phyloP scores from a whole-genome alignment of 2,888 invertebrate species.

The Notodonta dromedarius region DNA sequence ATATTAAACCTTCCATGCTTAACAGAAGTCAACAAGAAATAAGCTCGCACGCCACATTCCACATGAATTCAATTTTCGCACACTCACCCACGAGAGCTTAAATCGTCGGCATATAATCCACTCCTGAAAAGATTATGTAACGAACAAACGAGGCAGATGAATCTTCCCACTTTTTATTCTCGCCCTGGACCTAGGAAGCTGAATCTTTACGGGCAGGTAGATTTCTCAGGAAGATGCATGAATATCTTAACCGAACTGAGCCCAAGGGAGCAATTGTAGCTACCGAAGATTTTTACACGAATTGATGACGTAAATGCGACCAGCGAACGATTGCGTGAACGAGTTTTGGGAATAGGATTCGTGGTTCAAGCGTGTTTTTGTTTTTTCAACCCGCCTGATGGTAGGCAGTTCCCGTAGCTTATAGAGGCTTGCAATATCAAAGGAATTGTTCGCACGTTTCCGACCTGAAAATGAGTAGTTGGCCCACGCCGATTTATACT shows the following conservation, averaged over 20 bases:
- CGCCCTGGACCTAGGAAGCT: constrained; percentile 12
- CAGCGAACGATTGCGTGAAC: constrained; percentile 16
- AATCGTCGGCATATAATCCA: constrained; percentile 2
- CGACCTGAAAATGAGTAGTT: too few species aligned
- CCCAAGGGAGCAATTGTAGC: constrained; percentile 30
- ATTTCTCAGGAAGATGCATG: constrained; percentile 32
- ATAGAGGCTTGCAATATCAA: too few species aligned
- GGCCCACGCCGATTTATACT: too few species aligned
- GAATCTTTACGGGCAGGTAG: constrained; percentile 23
- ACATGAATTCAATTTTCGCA: background rate
- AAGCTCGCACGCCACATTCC: background rate
- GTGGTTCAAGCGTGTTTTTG: too few species aligned
- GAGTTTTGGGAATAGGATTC: too few species aligned
- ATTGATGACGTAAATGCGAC: constrained; percentile 38
- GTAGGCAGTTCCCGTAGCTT: too few species aligned
- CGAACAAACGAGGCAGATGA: constrained; percentile 1
- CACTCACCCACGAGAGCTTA: constrained; percentile 1
- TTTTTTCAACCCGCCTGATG: too few species aligned
- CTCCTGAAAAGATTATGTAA: background rate
- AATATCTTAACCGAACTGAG: constrained; percentile 36
- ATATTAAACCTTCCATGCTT: background rate
- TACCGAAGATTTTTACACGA: constrained; percentile 25
- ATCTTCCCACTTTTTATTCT: background rate
- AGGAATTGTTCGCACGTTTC: too few species aligned
- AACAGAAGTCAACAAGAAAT: background rate